Evolutionary conservation across 2,113 vertebrate genomes (phyloP).

Genomic region (Patagioenas fasciata): DNA sequence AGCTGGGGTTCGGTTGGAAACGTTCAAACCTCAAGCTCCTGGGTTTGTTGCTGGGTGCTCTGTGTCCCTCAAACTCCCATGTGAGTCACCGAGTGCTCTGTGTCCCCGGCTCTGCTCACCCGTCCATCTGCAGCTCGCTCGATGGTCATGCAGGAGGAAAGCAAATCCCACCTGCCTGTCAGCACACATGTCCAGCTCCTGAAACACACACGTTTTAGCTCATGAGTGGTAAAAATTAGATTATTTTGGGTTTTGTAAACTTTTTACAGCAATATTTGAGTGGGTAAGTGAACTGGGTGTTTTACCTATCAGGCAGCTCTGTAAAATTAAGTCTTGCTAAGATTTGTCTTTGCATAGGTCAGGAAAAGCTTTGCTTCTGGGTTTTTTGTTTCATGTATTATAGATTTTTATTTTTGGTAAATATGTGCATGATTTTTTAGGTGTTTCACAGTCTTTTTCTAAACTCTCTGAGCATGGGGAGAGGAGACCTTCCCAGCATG

Average conservation of each 20-base stretch:
- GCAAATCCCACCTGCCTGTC: not conserved
- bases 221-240: not conserved
- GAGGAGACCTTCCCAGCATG: not conserved
- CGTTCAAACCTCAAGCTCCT: not conserved
- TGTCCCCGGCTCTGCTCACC: too few relatives aligned
- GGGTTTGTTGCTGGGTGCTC: rapidly evolving
- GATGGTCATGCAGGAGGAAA: rapidly evolving
- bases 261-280: not conserved
- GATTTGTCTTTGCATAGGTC: not conserved
- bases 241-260: not conserved
- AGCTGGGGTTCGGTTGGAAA: not conserved
- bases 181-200: rapidly evolving
- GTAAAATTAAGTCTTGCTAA: not conserved
- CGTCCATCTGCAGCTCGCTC: rapidly evolving
- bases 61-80: not conserved
- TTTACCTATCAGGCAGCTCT: not conserved
- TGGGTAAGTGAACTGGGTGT: not conserved
- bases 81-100: not conserved
- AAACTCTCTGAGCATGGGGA: not conserved
- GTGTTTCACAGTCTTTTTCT: not conserved
- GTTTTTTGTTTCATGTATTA: not conserved
- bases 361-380: not conserved
- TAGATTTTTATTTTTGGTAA: not conserved
- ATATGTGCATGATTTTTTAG: not conserved
- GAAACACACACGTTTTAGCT: not conserved